phyloP scores from a whole-genome alignment of 2,888 invertebrate genomes.

The Shargacucullia verbasci region DNA sequence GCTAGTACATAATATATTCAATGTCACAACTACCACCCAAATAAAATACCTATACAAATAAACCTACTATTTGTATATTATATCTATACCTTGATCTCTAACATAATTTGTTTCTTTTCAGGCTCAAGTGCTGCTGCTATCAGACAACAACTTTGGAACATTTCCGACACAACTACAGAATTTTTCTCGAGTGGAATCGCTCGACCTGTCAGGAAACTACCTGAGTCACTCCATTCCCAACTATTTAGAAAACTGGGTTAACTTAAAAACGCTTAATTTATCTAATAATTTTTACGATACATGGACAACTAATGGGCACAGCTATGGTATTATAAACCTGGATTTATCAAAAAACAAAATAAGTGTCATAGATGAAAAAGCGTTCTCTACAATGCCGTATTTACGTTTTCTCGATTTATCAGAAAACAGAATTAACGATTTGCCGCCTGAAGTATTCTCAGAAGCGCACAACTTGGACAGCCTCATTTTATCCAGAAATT shows the following conservation, averaged over 20 bases:
- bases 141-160: constrained; percentile 89
- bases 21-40: too few relatives aligned
- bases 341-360: constrained; percentile 92
- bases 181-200: constrained; percentile 84
- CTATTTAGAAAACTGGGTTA: constrained; percentile 82
- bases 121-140: constrained; percentile 91
- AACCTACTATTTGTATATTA: too few relatives aligned
- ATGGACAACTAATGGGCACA: constrained; percentile 71
- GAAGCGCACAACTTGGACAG: constrained; percentile 88
- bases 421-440: constrained; percentile 90
- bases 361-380: constrained; percentile 87
- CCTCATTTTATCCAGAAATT: constrained; percentile 91
- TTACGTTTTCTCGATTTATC: constrained; percentile 91
- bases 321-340: constrained; percentile 84
- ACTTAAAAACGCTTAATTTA: constrained; percentile 89
- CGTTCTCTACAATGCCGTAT: constrained; percentile 88
- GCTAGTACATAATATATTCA: too few relatives aligned
- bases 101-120: constrained; percentile 70
- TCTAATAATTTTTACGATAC: constrained; percentile 86
- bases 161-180: constrained; percentile 87
- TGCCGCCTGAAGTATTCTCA: constrained; percentile 89
- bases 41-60: too few relatives aligned
- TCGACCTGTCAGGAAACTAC: constrained; percentile 85
- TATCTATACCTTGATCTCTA: not conserved
- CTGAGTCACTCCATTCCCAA: constrained; percentile 80